Percentiles rank a stretch among this genome's conserved stretches.
Evolutionary conservation across 1,140 invertebrate species (phyloP).

Genomic region (Drosophila leontia): DNA sequence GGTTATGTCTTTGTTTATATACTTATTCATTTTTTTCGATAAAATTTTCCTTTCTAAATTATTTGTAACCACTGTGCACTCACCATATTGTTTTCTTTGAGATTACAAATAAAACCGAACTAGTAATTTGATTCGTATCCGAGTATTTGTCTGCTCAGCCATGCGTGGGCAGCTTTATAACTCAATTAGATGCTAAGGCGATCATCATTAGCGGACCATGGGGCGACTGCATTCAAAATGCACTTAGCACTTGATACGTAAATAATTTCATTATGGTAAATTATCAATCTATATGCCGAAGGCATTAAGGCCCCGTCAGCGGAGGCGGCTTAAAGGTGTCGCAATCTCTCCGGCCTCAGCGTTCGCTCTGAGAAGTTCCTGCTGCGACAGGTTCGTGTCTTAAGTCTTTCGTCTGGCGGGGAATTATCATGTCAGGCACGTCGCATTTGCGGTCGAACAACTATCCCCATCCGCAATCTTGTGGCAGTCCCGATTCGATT

Average conservation of each 20-base stretch:
- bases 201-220: constrained; percentile 59
- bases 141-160: constrained; percentile 45
- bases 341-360: constrained; percentile 36
- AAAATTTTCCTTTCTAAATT: too few species aligned
- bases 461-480: constrained; percentile 37
- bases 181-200: constrained; percentile 71
- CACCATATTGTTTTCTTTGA: constrained; percentile 6
- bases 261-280: constrained; percentile 49
- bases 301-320: constrained; percentile 47
- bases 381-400: constrained; percentile 62
- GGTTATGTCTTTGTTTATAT: too few species aligned
- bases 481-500: constrained; percentile 41
- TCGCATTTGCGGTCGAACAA: constrained; percentile 63
- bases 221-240: constrained; percentile 52
- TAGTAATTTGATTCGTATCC: constrained; percentile 47
- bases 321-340: constrained; percentile 57
- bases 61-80: constrained; percentile 21
- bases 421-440: constrained; percentile 67
- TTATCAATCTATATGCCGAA: constrained; percentile 78
- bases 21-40: too few species aligned
- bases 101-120: constrained; percentile 45
- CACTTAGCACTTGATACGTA: constrained; percentile 53
- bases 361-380: constrained; percentile 65
- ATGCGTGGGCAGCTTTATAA: constrained; percentile 66
- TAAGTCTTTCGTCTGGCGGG: constrained; percentile 58